Base-by-base conservation (phyloP, 2,797 vertebrate species). In the Discoglossus pictus region DNA sequence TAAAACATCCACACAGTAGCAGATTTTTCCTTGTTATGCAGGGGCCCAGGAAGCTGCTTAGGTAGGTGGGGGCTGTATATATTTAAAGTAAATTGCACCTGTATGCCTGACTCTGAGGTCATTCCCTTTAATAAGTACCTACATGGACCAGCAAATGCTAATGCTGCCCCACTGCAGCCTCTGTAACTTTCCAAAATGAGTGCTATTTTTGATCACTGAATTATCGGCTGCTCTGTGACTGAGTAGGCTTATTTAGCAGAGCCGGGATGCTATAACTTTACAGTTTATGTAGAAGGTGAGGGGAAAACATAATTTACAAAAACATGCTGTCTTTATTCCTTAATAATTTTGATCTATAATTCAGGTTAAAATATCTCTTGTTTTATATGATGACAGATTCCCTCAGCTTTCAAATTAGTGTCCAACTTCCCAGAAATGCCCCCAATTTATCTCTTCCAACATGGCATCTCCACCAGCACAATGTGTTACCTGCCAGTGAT, bases 381-480 rank as follows among this genome's bases (percentile, higher is more conserved):
- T 44, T 51, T 58, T 18, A 25, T 18, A 44, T 44, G 20, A 54
- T 52, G 54, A 71, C 48, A 21, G 11, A 65, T 58, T 59, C 38
- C 46, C 27, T 38, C 2, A 38, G 21, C 27, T 50, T 34, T 52
- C 23, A 44, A 18, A 64, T 52, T 71, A 58, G 43, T 42, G 38
- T 63, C 68, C 44, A 51, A 5, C 27, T 71, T 71, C 46, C 52
- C 68, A 70, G 43, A 65, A 71, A 42, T 52, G 46, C 68, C 46
- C 59, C 61, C 46, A 59, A 64, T 71, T 65, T 65, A 62, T 71
- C 44, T 64, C 17, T 27, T 44, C 18, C n/a, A 52, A 44, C 27
- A 18, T 52, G 46, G 53, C 53, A 52, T 59, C 59, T 65, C 7
- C 12, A 39, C 40, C 59, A 42, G 36, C 27, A 59, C 31, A 44